Percentiles rank a stretch among this genome's conserved stretches.
phyloP scores from a whole-genome alignment of 2,888 invertebrate species.

The Busseola fusca region DNA sequence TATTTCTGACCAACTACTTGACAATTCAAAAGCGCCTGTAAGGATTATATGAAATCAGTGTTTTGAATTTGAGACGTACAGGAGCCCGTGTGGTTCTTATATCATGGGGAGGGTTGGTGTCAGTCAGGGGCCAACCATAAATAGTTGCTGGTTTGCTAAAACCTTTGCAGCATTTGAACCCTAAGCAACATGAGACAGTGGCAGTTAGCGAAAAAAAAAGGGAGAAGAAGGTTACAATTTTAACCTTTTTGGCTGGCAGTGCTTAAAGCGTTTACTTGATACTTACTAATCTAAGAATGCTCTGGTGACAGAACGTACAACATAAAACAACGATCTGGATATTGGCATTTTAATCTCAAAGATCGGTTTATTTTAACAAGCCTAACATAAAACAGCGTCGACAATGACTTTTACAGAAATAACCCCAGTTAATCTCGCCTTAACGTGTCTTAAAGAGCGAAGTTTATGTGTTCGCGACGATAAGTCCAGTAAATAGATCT shows the following conservation, averaged over 20 bases:
- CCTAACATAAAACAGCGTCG: slow-evolving; percentile 51
- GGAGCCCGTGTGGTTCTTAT: neutral
- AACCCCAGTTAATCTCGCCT: slow-evolving; percentile 61
- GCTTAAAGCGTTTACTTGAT: neutral
- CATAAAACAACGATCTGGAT: neutral
- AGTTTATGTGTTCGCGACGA: slow-evolving; percentile 62
- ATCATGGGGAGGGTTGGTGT: neutral
- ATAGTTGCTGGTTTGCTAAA: neutral
- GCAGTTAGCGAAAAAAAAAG: neutral
- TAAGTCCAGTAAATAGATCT: slow-evolving; percentile 55
- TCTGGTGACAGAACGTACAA: neutral
- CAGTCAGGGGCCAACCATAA: neutral
- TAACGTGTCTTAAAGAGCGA: slow-evolving; percentile 54
- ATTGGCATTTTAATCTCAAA: slow-evolving; percentile 3
- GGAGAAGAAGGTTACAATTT: neutral
- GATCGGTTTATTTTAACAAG: slow-evolving; percentile 26
- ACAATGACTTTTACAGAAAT: slow-evolving; percentile 64
- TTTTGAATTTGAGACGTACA: neutral
- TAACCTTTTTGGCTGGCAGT: neutral
- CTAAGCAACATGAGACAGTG: neutral
- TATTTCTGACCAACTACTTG: neutral
- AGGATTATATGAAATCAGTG: no score
- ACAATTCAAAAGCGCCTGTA: no score
- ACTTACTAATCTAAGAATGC: neutral
- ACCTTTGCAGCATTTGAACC: neutral